phyloP scores from a whole-genome alignment of 2,888 invertebrate species.

The Dasysyrphus tricinctus region DNA sequence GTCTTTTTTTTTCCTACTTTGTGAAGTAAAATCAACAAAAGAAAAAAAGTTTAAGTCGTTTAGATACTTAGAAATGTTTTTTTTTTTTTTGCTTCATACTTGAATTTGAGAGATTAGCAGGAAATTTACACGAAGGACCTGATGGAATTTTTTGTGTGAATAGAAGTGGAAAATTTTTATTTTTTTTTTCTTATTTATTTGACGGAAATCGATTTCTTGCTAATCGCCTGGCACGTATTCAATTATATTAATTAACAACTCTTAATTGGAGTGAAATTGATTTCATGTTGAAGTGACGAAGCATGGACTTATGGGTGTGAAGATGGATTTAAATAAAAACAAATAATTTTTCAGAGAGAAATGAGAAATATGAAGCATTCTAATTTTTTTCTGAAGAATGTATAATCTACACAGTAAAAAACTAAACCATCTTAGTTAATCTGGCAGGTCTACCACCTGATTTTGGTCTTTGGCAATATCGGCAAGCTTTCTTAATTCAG shows the following conservation, averaged over 20 bases:
- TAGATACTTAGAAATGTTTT: conserved; percentile 46
- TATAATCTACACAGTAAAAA: too few relatives aligned
- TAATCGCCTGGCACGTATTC: conserved; percentile 72
- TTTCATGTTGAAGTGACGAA: conserved; percentile 47
- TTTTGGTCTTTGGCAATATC: too few relatives aligned
- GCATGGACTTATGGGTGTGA: background rate
- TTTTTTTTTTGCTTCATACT: conserved; percentile 25
- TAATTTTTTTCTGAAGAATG: too few relatives aligned
- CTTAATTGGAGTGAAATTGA: conserved; percentile 72
- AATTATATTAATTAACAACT: conserved; percentile 72
- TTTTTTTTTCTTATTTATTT: conserved; percentile 25
- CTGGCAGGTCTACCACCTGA: too few relatives aligned
- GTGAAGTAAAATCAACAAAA: conserved; percentile 53
- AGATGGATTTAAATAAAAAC: background rate
- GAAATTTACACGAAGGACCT: conserved; percentile 58
- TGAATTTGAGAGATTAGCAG: conserved; percentile 58
- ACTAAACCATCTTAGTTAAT: too few relatives aligned
- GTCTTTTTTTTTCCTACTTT: conserved; percentile 44
- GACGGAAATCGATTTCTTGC: conserved; percentile 68
- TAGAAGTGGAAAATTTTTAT: conserved; percentile 8
- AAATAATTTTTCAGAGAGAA: background rate
- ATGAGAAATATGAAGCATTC: background rate
- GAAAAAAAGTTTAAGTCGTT: conserved; percentile 60
- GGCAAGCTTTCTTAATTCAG: too few relatives aligned
- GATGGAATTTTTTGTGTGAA: conserved; percentile 34